These are phyloP conservation scores for Xyliphius kryptos DNA, from an alignment of 2,113 vertebrate genomes.

Conservation along the genomic window DNA sequence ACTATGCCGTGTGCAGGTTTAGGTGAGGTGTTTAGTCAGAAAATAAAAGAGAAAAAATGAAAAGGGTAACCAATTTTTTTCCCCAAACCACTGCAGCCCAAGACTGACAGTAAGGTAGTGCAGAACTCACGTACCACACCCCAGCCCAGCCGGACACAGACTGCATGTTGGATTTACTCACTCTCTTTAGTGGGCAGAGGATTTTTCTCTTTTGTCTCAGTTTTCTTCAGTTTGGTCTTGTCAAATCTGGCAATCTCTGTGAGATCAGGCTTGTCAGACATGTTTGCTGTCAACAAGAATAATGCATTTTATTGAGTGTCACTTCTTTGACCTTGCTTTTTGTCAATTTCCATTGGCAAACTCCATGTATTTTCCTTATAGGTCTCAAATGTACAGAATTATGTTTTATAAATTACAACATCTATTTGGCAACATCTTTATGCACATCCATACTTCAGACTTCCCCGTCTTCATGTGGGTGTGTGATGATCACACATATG, in stretches of 20 bases:
- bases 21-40: not conserved
- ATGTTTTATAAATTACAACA: too few species aligned
- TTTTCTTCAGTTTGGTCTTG: constrained; percentile 87
- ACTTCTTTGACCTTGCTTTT: constrained; percentile 37
- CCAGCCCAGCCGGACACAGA: not conserved
- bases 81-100: constrained; percentile 16
- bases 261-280: constrained; percentile 84
- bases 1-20: not conserved
- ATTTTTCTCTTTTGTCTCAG: constrained; percentile 83
- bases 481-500: too few species aligned
- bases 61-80: not conserved
- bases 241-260: constrained; percentile 81
- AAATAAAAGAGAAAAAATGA: not conserved
- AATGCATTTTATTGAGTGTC: constrained; percentile 28
- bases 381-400: too few species aligned
- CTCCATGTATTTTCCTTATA: too few species aligned
- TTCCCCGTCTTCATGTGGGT: too few species aligned
- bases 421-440: too few species aligned
- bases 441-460: too few species aligned
- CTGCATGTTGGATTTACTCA: constrained; percentile 57
- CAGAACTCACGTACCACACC: constrained; percentile 33
- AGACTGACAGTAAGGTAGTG: not conserved
- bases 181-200: constrained; percentile 84
- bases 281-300: constrained; percentile 57
- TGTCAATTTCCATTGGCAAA: not conserved